Conservation (phyloP, 1,140 invertebrate species). For the Drosophila chauvacae region DNA sequence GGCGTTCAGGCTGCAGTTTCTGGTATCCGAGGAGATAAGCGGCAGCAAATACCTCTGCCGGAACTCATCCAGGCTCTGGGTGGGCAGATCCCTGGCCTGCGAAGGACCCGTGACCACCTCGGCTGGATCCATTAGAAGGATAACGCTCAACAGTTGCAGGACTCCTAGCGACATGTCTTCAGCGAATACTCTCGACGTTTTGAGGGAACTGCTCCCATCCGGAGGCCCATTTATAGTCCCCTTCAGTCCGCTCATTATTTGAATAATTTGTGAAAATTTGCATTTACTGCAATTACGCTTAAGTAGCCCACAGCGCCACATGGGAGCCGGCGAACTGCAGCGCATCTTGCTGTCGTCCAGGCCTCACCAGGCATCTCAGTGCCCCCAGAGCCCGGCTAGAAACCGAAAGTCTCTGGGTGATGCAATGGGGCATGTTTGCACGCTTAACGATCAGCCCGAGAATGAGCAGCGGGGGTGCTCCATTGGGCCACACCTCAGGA, state of each 20-base stretch:
- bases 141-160: conserved; percentile 7
- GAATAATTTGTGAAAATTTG: conserved; percentile 69
- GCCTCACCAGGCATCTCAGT: background rate
- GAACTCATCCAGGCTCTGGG: conserved; percentile 64
- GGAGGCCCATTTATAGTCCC: conserved; percentile 53
- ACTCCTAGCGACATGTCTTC: conserved; percentile 41
- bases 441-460: conserved; percentile 31
- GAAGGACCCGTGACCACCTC: conserved; percentile 16
- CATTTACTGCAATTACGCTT: conserved; percentile 71
- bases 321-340: conserved; percentile 27
- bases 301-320: conserved; percentile 61
- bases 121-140: conserved; percentile 26
- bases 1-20: conserved; percentile 71
- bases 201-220: conserved; percentile 10
- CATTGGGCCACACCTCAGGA: conserved; percentile 6
- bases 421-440: conserved; percentile 8
- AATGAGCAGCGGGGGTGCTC: conserved; percentile 4
- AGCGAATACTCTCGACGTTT: conserved; percentile 4
- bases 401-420: conserved; percentile 41
- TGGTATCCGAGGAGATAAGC: conserved; percentile 46
- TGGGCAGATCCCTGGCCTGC: conserved; percentile 29
- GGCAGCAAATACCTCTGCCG: conserved; percentile 66
- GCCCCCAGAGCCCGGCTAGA: conserved; percentile 1
- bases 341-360: conserved; percentile 28
- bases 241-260: conserved; percentile 45